A percentile compares a stretch with the other conserved stretches of the same genome.
These are phyloP conservation scores for Papio anubis DNA, from an alignment of 2,113 vertebrate species.

Conservation along the genomic window DNA sequence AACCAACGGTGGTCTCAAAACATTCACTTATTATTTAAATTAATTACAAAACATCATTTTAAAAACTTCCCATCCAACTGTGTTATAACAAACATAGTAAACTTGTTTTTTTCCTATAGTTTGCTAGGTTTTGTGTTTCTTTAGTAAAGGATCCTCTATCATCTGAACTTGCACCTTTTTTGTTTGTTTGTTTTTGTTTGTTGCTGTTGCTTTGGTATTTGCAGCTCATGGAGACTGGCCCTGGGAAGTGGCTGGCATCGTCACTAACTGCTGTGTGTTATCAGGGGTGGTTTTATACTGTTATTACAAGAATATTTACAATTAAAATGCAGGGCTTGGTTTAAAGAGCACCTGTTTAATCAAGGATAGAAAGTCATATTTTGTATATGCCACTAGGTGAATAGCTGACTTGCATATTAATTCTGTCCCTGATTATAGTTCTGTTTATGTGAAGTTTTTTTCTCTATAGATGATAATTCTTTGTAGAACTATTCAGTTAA, in stretches of 20 bases:
- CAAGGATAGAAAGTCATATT: conserved; percentile 59
- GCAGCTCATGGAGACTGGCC: not conserved
- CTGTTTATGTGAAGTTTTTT: not conserved
- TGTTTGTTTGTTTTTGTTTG: not conserved
- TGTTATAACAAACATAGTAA: not conserved
- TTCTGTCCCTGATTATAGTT: not conserved
- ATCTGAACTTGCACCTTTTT: not conserved
- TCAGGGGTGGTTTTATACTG: not conserved
- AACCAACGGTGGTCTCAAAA: not conserved
- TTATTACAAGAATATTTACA: conserved; percentile 44
- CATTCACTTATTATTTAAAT: not conserved
- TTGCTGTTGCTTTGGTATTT: not conserved
- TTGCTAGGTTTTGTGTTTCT: not conserved
- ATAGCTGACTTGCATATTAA: conserved; percentile 31
- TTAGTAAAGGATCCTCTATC: not conserved
- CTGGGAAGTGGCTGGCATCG: not conserved
- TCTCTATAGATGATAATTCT: not conserved
- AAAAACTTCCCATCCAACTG: not conserved
- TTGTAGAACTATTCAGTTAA: not conserved
- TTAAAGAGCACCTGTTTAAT: conserved; percentile 69
- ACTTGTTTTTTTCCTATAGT: not conserved
- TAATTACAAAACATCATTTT: not conserved
- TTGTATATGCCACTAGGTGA: conserved; percentile 2
- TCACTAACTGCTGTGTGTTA: not conserved
- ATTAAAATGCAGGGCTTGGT: conserved; percentile 56